phyloP scores from a whole-genome alignment of 2,797 vertebrate species.

The Momotus momota region DNA sequence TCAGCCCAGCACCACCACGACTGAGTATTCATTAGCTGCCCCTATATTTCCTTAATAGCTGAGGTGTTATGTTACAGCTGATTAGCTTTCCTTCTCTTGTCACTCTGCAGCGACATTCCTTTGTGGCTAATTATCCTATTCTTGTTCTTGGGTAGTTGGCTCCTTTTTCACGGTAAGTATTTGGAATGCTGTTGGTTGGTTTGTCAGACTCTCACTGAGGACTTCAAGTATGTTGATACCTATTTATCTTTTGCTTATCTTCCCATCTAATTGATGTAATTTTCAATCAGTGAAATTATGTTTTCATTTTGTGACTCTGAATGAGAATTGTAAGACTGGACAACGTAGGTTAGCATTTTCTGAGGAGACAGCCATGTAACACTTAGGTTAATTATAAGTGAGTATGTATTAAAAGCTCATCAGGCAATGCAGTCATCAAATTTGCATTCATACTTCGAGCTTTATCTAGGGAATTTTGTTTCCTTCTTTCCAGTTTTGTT shows the following conservation, averaged over 20 bases:
- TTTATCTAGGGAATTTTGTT: constrained; percentile 6
- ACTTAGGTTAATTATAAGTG: background rate
- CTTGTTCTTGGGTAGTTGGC: background rate
- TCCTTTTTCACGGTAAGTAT: background rate
- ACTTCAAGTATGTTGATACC: background rate
- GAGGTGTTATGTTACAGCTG: background rate
- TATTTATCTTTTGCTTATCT: background rate
- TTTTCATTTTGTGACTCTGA: background rate
- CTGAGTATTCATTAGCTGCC: background rate
- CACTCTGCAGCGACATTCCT: background rate
- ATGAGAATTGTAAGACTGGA: background rate
- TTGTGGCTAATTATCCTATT: background rate
- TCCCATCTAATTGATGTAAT: background rate
- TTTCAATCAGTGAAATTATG: background rate
- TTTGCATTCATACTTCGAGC: background rate
- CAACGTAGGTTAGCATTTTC: background rate
- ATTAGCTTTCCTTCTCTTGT: background rate
- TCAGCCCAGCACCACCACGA: background rate
- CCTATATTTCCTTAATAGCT: background rate
- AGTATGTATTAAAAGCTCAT: background rate
- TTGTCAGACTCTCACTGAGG: background rate
- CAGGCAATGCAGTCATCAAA: background rate
- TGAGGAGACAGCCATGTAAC: background rate
- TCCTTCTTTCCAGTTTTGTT: background rate
- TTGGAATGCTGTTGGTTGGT: background rate